Percentiles rank a stretch among this genome's conserved stretches.
Evolutionary conservation across 2,888 invertebrate species (phyloP).

Genomic region (Caenorhabditis macrosperma): DNA sequence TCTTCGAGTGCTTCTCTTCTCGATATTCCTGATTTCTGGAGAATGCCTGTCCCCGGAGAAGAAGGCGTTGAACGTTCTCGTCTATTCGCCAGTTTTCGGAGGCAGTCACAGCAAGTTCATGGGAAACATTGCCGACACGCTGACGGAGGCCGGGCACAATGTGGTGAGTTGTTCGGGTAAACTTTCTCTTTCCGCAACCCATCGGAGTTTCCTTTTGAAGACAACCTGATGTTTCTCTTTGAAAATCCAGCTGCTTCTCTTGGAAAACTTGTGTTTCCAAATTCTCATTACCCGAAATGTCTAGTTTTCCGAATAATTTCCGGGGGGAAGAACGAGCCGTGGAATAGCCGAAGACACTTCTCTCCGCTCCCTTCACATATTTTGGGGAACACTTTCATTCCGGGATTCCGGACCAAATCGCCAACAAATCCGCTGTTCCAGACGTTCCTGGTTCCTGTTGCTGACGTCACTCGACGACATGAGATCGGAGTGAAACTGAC

Average conservation of each 20-base stretch:
- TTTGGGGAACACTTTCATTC: too few relatives aligned
- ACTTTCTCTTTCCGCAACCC: too few relatives aligned
- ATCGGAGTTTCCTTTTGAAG: too few relatives aligned
- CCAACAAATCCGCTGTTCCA: constrained; percentile 3
- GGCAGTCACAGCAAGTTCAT: constrained; percentile 60
- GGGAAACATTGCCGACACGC: constrained; percentile 51
- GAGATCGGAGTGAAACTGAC: constrained; percentile 30
- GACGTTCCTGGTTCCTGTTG: constrained; percentile 17
- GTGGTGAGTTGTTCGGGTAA: constrained; percentile 62
- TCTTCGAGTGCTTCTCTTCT: too few relatives aligned
- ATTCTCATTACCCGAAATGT: too few relatives aligned
- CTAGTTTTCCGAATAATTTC: too few relatives aligned
- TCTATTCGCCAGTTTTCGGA: constrained; percentile 45
- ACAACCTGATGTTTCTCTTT: too few relatives aligned
- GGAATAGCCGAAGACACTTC: neutral
- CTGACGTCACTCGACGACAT: neutral
- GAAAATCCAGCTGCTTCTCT: too few relatives aligned
- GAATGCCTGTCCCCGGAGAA: neutral
- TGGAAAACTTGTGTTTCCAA: too few relatives aligned
- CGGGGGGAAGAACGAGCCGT: neutral
- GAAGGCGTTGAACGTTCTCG: constrained; percentile 41
- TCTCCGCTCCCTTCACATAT: too few relatives aligned
- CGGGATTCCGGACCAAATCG: constrained; percentile 20
- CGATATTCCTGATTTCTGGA: too few relatives aligned
- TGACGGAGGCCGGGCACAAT: constrained; percentile 49